These are phyloP conservation scores for Cyphomyrus discorhynchus DNA, from an alignment of 2,113 vertebrate genomes.

Conservation along the genomic window DNA sequence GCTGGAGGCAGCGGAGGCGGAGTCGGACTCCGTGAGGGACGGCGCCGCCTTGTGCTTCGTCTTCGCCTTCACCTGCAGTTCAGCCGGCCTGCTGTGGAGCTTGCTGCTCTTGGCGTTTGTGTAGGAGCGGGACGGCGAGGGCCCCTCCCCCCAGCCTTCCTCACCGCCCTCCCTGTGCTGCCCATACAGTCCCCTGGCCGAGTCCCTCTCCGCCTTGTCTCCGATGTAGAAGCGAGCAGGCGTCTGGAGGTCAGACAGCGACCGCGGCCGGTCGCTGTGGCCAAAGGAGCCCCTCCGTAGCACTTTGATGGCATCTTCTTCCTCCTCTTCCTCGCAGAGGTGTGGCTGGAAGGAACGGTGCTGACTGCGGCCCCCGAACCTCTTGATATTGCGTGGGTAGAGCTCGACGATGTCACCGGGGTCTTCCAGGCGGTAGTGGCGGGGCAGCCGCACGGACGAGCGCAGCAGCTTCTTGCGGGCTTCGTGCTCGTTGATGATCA, in stretches of 20 bases:
- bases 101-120: slow-evolving; percentile 48
- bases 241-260: slow-evolving; percentile 68
- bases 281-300: slow-evolving; percentile 40
- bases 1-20: slow-evolving; percentile 75
- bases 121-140: slow-evolving; percentile 45
- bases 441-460: slow-evolving; percentile 61
- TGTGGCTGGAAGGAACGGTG: slow-evolving; percentile 57
- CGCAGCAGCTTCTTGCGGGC: slow-evolving; percentile 60
- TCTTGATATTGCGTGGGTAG: slow-evolving; percentile 63
- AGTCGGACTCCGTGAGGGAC: slow-evolving; percentile 77
- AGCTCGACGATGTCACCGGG: slow-evolving; percentile 61
- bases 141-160: slow-evolving; percentile 45
- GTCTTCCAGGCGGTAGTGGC: slow-evolving; percentile 65
- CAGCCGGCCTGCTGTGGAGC: slow-evolving; percentile 42
- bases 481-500: slow-evolving; percentile 71
- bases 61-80: slow-evolving; percentile 60
- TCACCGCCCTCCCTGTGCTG: slow-evolving; percentile 53
- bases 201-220: slow-evolving; percentile 51
- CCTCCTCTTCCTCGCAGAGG: slow-evolving; percentile 69
- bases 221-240: slow-evolving; percentile 67
- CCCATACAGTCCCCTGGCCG: slow-evolving; percentile 40
- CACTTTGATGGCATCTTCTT: slow-evolving; percentile 56
- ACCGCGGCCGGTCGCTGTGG: slow-evolving; percentile 54
- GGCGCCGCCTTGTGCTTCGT: slow-evolving; percentile 59
- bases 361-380: slow-evolving; percentile 46